Evolutionary conservation across 2,797 vertebrate species (phyloP).

Genomic region (Hypotaenidia okinawae): DNA sequence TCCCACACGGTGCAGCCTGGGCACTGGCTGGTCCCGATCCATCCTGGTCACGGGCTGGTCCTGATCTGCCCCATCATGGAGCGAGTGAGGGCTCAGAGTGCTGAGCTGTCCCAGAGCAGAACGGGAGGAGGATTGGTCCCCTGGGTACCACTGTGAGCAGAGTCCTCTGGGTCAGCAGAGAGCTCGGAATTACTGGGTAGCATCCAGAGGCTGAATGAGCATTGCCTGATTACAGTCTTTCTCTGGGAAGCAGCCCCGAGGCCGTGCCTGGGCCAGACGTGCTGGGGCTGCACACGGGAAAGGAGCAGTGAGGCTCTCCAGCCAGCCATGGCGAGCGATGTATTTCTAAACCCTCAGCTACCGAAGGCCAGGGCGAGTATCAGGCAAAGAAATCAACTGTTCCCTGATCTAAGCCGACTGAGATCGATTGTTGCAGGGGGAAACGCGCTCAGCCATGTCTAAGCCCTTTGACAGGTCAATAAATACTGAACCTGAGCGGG

Average conservation of each 20-base stretch:
- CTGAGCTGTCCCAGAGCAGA: rapidly evolving
- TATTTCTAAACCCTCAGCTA: neutral
- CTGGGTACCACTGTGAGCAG: rapidly evolving
- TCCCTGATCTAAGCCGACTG: neutral
- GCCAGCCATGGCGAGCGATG: neutral
- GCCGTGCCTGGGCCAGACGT: rapidly evolving
- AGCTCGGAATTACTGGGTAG: neutral
- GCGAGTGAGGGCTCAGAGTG: rapidly evolving
- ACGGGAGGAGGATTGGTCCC: neutral
- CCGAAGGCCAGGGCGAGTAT: rapidly evolving
- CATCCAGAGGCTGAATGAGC: neutral
- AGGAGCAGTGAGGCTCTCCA: rapidly evolving
- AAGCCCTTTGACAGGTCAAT: constrained; percentile 44
- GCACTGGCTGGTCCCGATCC: neutral
- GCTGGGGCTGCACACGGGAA: rapidly evolving
- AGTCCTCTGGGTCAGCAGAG: neutral
- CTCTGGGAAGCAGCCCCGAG: neutral
- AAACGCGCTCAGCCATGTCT: neutral
- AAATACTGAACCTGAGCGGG: neutral
- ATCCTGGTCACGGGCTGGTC: too few relatives aligned
- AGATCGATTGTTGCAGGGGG: constrained; percentile 1
- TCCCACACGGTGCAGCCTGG: neutral
- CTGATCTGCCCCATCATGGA: rapidly evolving
- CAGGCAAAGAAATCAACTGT: neutral
- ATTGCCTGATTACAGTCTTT: neutral